phyloP scores from a whole-genome alignment of 92 coral and sea anemone genomes.

The Pocillopora meandrina region DNA sequence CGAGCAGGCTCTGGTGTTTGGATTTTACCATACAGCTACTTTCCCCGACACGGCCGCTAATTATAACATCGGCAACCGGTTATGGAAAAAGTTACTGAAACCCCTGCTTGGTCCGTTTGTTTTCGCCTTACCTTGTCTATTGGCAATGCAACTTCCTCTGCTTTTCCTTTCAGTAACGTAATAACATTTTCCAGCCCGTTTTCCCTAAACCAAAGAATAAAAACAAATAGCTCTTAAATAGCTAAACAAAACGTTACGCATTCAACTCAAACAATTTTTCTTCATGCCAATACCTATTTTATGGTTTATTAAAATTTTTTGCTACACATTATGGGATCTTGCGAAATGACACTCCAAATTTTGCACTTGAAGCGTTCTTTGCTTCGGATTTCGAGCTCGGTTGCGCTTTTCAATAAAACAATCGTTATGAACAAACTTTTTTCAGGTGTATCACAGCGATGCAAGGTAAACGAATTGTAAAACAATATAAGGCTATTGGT shows the following conservation, averaged over 20 bases:
- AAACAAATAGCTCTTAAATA: not conserved
- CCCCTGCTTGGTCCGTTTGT: too few species aligned
- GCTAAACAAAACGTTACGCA: not conserved
- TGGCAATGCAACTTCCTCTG: conserved; percentile 78
- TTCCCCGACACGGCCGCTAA: too few species aligned
- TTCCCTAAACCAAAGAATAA: conserved; percentile 56
- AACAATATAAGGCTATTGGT: too few species aligned
- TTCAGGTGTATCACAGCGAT: not conserved
- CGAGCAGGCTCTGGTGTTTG: too few species aligned
- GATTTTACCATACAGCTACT: too few species aligned
- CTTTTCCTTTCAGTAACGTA: conserved; percentile 85
- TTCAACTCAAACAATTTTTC: not conserved
- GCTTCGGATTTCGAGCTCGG: too few species aligned
- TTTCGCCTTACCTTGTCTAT: conserved; percentile 66
- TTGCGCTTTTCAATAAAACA: too few species aligned
- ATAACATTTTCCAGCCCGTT: conserved; percentile 84
- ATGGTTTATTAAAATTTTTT: not conserved
- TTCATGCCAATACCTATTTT: not conserved
- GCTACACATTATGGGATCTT: too few species aligned
- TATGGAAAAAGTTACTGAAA: too few species aligned
- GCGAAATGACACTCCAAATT: too few species aligned
- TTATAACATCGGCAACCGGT: too few species aligned
- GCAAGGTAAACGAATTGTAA: not conserved
- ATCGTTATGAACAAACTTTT: not conserved
- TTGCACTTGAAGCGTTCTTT: too few species aligned